phyloP scores from a whole-genome alignment of 1,140 invertebrate species.

The Hestina assimilis region DNA sequence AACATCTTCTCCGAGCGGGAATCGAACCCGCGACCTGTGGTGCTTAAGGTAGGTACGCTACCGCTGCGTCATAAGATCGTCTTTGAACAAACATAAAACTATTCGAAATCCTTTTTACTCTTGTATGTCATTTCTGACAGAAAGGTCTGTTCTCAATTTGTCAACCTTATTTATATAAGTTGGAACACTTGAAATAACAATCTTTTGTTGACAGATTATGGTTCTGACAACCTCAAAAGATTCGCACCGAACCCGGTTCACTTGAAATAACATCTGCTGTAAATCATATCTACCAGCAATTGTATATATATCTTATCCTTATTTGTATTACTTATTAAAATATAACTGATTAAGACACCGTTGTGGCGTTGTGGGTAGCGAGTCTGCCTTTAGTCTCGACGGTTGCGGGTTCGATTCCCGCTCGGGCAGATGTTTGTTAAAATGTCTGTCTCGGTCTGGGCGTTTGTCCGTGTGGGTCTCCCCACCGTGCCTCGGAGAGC shows the following conservation, averaged over 20 bases:
- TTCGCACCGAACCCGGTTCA: slow-evolving; percentile 49
- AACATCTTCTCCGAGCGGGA: too few species aligned
- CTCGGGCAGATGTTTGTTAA: too few species aligned
- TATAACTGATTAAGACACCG: too few species aligned
- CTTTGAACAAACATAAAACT: background rate
- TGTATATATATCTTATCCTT: slow-evolving; percentile 2
- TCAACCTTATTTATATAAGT: slow-evolving; percentile 60
- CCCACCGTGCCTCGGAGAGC: too few species aligned
- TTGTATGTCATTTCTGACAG: background rate
- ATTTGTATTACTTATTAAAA: slow-evolving; percentile 10
- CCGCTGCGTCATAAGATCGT: too few species aligned
- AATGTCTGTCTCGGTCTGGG: too few species aligned
- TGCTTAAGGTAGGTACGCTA: too few species aligned
- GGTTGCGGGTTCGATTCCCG: too few species aligned
- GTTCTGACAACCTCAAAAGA: slow-evolving; percentile 64
- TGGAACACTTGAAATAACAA: slow-evolving; percentile 67
- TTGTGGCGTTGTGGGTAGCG: too few species aligned
- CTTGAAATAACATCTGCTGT: slow-evolving; percentile 51
- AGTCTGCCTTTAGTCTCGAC: too few species aligned
- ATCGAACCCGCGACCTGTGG: too few species aligned
- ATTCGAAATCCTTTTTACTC: background rate
- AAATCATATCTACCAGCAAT: background rate
- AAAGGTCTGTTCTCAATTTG: slow-evolving; percentile 42
- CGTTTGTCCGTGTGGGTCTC: too few species aligned
- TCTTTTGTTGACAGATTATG: slow-evolving; percentile 60